A percentile compares a stretch with the other conserved stretches of the same genome.
Evolutionary conservation across 2,888 invertebrate genomes (phyloP).

Genomic region (Agrochola lota): DNA sequence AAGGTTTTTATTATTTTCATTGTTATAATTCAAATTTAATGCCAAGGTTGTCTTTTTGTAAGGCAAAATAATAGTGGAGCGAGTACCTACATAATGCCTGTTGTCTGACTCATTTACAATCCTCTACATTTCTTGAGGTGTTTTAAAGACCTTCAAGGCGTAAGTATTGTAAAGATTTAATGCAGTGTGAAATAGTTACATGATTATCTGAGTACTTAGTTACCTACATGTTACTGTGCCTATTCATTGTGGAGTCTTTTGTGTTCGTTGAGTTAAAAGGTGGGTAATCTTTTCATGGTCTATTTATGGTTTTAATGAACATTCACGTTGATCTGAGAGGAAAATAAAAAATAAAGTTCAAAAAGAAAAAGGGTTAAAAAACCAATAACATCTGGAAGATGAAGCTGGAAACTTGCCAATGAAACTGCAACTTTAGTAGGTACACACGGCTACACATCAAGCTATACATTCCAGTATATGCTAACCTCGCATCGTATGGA

Average conservation of each 20-base stretch:
- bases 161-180: constrained; percentile 41
- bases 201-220: constrained; percentile 34
- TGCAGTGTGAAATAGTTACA: constrained; percentile 46
- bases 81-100: constrained; percentile 42
- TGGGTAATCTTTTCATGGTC: not conserved
- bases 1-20: constrained; percentile 48
- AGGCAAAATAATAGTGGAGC: constrained; percentile 39
- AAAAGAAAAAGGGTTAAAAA: not conserved
- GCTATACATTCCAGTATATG: too few relatives aligned
- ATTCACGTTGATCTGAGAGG: not conserved
- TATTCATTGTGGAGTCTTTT: constrained; percentile 13
- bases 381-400: not conserved
- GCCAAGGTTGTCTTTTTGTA: constrained; percentile 58
- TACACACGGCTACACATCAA: too few relatives aligned
- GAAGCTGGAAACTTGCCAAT: not conserved
- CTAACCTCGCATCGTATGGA: too few relatives aligned
- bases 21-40: constrained; percentile 57
- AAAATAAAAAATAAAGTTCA: not conserved
- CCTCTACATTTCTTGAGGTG: constrained; percentile 30
- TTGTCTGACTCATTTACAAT: constrained; percentile 47
- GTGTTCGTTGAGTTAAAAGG: constrained; percentile 1
- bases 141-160: constrained; percentile 34
- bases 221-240: constrained; percentile 14
- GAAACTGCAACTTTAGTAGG: not conserved
- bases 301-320: not conserved